Evolutionary conservation across 2,113 vertebrate genomes (phyloP), one percentile per base, ranked within the genome.

Genomic region (Papio anubis): DNA sequence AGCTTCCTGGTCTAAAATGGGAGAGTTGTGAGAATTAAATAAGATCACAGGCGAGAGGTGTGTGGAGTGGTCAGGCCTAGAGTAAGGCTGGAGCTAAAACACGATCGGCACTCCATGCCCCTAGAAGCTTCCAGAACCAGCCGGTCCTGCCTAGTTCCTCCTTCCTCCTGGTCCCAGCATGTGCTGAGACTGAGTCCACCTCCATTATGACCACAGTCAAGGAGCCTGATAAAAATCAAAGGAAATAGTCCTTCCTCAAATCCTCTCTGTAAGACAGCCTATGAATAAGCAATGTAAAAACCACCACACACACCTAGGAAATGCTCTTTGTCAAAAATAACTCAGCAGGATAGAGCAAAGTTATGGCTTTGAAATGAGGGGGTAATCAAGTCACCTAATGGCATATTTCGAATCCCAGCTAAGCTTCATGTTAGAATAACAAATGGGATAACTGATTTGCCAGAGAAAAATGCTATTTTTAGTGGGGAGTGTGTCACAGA

Each of bases 391-490:
- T 32, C 48, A 70, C 27, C 43, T 45, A 6, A 50, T 1, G 21
- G 48, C 75, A 5, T 20, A 6, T 35, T 85, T 32, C 92, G 73
- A 95, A 43, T 17, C 78, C 78, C 50, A 85, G 78, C 59, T n/a
- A 61, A 89, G 32, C 17, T 61, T 61, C 30, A 2, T 2, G 3
- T 8, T 35, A 68, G 86, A 82, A 82, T 73, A 35, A 83, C 52
- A 89, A 78, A 50, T 8, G 23, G 21, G 73, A 66, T 68, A 40
- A 55, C 64, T 35, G 25, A 81, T 43, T 14, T 38, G 40, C 79
- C 48, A 14, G 75, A 75, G 80, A 59, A 81, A 96, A 40, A 55
- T 0, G 64, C 45, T 98, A 64, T 75, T 90, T 94, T 93, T 81
- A 73, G 82, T 8, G 11, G 30, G 14, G 17, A 93, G 52, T 48